Conservation (phyloP, 2,797 vertebrate genomes). For the Falco novaeseelandiae region DNA sequence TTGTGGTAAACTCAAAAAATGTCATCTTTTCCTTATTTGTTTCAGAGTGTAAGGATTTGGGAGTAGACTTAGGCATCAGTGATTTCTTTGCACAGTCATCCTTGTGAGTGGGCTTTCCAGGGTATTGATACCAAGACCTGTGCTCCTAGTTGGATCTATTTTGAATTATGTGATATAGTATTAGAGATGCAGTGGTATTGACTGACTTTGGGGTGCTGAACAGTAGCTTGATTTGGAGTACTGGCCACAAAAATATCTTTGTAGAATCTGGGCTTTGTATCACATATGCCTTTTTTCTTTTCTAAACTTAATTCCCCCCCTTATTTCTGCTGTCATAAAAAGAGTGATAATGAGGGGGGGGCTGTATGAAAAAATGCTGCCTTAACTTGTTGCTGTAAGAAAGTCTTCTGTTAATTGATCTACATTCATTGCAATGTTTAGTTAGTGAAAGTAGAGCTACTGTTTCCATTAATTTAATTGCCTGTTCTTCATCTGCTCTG, state of each 20-base stretch:
- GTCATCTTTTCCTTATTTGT: background rate
- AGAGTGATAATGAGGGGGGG: accelerated
- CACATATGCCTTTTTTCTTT: background rate
- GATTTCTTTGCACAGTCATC: background rate
- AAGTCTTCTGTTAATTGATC: background rate
- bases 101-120: background rate
- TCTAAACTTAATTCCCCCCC: background rate
- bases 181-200: background rate
- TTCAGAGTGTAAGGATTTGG: background rate
- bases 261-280: background rate
- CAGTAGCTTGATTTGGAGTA: background rate
- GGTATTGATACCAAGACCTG: background rate
- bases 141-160: background rate
- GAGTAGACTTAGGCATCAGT: background rate
- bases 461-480: background rate
- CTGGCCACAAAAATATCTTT: background rate
- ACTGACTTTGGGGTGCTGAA: background rate
- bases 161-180: background rate
- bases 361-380: background rate
- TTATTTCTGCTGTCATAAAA: background rate
- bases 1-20: background rate
- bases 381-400: background rate
- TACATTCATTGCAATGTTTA: background rate
- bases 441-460: background rate
- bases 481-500: background rate